These are phyloP conservation scores for Acrocephalus scirpaceus DNA, from an alignment of 2,797 vertebrate genomes.

Conservation along the genomic window DNA sequence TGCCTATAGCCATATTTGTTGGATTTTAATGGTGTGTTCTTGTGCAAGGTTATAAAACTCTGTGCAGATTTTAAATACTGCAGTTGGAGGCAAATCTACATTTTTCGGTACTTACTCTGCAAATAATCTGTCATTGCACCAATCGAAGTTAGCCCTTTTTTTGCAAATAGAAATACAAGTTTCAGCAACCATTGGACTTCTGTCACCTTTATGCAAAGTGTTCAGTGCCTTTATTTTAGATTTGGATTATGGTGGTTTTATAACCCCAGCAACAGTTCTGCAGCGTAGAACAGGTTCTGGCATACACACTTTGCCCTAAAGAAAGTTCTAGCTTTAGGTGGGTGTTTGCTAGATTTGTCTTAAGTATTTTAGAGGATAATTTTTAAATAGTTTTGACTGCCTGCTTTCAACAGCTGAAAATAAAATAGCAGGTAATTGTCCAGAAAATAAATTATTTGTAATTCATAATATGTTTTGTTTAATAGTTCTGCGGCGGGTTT, in stretches of 20 bases:
- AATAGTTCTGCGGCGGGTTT: not conserved
- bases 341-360: not conserved
- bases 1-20: constrained; percentile 53
- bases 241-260: constrained; percentile 39
- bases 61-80: not conserved
- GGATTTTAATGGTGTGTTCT: constrained; percentile 6
- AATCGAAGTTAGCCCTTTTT: not conserved
- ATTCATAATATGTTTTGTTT: not conserved
- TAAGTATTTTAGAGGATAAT: not conserved
- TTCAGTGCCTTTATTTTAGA: not conserved
- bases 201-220: not conserved
- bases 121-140: not conserved
- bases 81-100: not conserved
- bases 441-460: not conserved
- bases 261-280: constrained; percentile 41
- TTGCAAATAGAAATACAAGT: not conserved
- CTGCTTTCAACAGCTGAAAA: not conserved
- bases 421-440: not conserved
- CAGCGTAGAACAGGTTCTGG: constrained; percentile 34
- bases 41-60: not conserved
- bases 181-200: not conserved
- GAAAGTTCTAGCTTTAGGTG: constrained; percentile 63
- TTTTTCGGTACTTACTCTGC: not conserved
- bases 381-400: not conserved
- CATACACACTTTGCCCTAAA: constrained; percentile 40